phyloP scores from a whole-genome alignment of 1,140 invertebrate genomes.

The Lepidurus arcticus region DNA sequence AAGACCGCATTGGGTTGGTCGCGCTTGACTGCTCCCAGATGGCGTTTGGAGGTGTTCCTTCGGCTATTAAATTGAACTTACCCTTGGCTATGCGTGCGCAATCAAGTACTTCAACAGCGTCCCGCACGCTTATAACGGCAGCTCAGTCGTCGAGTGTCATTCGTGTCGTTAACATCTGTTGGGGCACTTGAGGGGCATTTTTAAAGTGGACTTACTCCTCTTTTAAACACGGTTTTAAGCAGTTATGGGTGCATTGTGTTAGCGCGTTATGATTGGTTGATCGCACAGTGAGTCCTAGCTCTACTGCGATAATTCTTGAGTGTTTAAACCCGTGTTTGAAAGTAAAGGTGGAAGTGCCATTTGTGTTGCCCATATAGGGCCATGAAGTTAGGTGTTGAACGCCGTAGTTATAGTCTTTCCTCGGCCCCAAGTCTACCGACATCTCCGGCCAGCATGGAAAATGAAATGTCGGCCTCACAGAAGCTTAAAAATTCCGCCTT shows the following conservation, averaged over 20 bases:
- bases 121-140: background rate
- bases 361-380: background rate
- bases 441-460: background rate
- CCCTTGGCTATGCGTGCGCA: background rate
- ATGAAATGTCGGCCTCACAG: background rate
- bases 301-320: background rate
- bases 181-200: background rate
- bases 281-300: no score
- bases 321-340: background rate
- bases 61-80: background rate
- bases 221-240: background rate
- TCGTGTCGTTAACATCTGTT: background rate
- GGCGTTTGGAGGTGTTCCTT: background rate
- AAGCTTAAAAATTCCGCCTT: background rate
- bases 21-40: background rate
- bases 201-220: background rate
- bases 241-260: background rate
- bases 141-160: constrained; percentile 1
- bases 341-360: background rate
- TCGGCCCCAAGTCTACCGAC: background rate
- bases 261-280: no score
- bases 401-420: background rate
- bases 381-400: background rate
- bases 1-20: background rate
- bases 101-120: background rate